Conservation (phyloP, 1,140 invertebrate genomes). For the Euwallacea similis region DNA sequence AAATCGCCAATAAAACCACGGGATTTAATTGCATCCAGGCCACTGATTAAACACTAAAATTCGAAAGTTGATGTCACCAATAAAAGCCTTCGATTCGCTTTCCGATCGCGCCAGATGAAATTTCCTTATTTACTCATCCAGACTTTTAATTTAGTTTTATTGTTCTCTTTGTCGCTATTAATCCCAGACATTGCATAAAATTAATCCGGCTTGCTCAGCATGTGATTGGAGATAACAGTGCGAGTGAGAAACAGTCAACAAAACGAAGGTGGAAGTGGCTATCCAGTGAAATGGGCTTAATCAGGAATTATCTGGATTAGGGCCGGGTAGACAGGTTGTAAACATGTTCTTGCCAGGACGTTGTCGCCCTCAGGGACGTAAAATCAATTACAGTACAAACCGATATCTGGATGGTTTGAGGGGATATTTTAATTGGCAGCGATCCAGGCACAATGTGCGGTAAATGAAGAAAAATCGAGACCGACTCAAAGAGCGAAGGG, state of each 20-base stretch:
- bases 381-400: conserved; percentile 7
- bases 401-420: not conserved
- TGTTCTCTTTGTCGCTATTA: no score
- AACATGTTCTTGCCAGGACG: conserved; percentile 6
- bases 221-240: not conserved
- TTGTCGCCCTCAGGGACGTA: not conserved
- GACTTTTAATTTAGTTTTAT: no score
- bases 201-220: not conserved
- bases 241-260: not conserved
- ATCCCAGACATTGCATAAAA: no score
- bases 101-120: no score
- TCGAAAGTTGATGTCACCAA: not conserved
- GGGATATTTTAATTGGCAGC: not conserved
- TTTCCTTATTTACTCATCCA: no score
- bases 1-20: not conserved
- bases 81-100: not conserved
- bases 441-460: no score
- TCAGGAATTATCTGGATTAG: conserved; percentile 22
- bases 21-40: not conserved
- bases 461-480: no score
- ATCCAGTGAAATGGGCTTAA: conserved; percentile 24
- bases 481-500: no score
- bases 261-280: conserved; percentile 15
- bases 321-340: conserved; percentile 3
- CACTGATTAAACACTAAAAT: not conserved